Percentiles rank a stretch among this genome's conserved stretches.
Conservation (phyloP, 1,140 invertebrate species). For the Lepidurus arcticus region DNA sequence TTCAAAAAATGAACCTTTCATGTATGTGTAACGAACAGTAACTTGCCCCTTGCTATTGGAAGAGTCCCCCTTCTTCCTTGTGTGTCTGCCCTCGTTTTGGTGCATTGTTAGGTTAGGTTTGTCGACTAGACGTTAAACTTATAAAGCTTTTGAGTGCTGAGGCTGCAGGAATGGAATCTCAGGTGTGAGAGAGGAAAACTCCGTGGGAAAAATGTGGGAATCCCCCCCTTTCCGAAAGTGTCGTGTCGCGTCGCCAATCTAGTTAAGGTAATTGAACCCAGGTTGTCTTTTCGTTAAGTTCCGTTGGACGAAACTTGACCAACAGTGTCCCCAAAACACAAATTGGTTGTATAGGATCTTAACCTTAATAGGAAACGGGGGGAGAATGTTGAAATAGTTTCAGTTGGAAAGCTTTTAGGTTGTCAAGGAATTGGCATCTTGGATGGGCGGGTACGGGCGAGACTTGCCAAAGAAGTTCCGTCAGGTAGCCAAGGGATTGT, state of each 20-base stretch:
- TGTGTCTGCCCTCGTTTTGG: conserved; percentile 17
- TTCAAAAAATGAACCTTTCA: too few species aligned
- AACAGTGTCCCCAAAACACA: too few species aligned
- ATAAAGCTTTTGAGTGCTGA: too few species aligned
- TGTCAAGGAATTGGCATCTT: conserved; percentile 11
- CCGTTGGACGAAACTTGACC: too few species aligned
- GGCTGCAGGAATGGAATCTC: background rate
- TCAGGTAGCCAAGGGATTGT: background rate
- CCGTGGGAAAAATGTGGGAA: background rate
- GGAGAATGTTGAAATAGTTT: background rate
- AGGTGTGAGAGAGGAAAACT: background rate
- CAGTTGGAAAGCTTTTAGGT: background rate
- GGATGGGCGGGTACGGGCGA: background rate
- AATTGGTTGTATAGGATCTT: too few species aligned
- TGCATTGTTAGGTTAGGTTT: background rate
- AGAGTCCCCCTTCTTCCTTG: background rate
- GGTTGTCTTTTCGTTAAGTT: background rate
- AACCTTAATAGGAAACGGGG: too few species aligned
- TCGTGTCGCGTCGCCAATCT: background rate
- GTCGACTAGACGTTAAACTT: too few species aligned
- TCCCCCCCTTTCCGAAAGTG: background rate
- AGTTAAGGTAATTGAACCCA: conserved; percentile 11
- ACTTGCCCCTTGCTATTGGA: too few species aligned
- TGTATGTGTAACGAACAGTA: too few species aligned
- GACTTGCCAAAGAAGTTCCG: background rate